phyloP scores from a whole-genome alignment of 1,140 invertebrate species.

The Macrostomum lignano region DNA sequence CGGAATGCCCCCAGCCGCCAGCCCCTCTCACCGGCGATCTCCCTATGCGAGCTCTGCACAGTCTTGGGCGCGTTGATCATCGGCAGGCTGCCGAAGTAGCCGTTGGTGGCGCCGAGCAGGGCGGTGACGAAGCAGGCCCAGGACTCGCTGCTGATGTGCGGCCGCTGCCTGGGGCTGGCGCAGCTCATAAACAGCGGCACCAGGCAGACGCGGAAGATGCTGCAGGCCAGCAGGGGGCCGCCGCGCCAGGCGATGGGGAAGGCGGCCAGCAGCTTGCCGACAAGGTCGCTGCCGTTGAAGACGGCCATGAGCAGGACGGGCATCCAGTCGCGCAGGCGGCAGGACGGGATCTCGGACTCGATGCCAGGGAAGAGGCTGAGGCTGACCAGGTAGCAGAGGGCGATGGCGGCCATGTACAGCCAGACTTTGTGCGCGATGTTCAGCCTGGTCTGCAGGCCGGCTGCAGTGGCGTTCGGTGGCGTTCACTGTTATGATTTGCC shows the following conservation, averaged over 20 bases:
- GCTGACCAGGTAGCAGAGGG: slow-evolving; percentile 54
- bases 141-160: slow-evolving; percentile 40
- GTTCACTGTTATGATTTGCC: too few relatives aligned
- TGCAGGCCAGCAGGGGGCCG: slow-evolving; percentile 40
- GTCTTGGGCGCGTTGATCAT: slow-evolving; percentile 60
- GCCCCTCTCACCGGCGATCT: slow-evolving; percentile 39
- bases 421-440: slow-evolving; percentile 40
- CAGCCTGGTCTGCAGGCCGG: slow-evolving; percentile 9
- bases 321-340: slow-evolving; percentile 53
- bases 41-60: slow-evolving; percentile 43
- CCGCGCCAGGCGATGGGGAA: slow-evolving; percentile 49
- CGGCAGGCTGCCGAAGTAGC: slow-evolving; percentile 53
- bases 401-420: slow-evolving; percentile 56
- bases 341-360: slow-evolving; percentile 53
- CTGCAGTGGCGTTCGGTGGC: too few relatives aligned
- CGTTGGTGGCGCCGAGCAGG: slow-evolving; percentile 50
- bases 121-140: slow-evolving; percentile 37
- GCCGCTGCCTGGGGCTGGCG: slow-evolving; percentile 40
- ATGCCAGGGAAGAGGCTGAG: slow-evolving; percentile 60
- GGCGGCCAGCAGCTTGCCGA: slow-evolving; percentile 52
- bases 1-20: too few relatives aligned
- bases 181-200: slow-evolving; percentile 51
- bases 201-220: slow-evolving; percentile 38
- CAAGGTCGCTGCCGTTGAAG: slow-evolving; percentile 53
- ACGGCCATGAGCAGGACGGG: slow-evolving; percentile 57